These are phyloP conservation scores for mouse (Mus musculus) DNA, from an alignment of 2,113 vertebrate species.

Conservation along the genomic window DNA sequence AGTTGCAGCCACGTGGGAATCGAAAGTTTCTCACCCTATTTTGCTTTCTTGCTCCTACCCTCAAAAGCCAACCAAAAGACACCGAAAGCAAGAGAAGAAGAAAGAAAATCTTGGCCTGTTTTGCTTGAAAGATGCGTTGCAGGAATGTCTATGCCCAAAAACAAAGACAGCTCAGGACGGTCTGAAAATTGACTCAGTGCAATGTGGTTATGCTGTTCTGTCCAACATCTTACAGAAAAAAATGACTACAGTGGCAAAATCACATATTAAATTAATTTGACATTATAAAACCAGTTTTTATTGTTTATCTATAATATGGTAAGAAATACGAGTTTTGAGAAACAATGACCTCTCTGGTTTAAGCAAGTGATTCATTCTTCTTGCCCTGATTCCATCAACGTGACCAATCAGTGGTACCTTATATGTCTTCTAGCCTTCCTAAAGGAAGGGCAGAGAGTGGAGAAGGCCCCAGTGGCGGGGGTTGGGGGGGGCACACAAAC, in stretches of 20 bases:
- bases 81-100: not conserved
- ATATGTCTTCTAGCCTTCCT: not conserved
- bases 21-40: not conserved
- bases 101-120: not conserved
- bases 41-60: not conserved
- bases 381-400: not conserved
- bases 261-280: not conserved
- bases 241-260: not conserved
- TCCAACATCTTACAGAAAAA: not conserved
- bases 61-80: not conserved
- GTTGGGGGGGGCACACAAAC: not conserved
- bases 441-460: not conserved
- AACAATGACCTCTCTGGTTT: not conserved
- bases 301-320: not conserved
- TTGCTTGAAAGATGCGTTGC: not conserved
- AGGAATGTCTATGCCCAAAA: not conserved
- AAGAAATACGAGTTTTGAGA: not conserved
- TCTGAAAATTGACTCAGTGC: not conserved
- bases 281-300: not conserved
- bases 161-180: not conserved
- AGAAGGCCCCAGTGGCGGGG: not conserved
- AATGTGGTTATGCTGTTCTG: not conserved
- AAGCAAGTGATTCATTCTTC: not conserved
- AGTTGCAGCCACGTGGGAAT: not conserved
- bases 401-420: not conserved